Evolutionary conservation across 1,140 invertebrate species (phyloP).

Genomic region (Ditylenchus dipsaci): DNA sequence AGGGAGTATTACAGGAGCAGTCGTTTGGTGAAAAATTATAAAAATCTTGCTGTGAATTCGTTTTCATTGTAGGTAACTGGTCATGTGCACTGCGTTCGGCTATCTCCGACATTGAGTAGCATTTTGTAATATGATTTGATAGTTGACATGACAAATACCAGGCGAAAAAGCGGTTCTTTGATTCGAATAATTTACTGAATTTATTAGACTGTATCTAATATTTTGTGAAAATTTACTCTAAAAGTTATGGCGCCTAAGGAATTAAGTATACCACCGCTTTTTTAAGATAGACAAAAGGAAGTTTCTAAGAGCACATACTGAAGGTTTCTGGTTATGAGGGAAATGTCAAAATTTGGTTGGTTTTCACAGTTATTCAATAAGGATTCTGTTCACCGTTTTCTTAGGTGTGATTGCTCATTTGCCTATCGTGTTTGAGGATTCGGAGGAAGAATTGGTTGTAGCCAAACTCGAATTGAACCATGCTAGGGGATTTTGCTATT

Average conservation of each 20-base stretch:
- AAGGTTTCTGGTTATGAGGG: slow-evolving; percentile 82
- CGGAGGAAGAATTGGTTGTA: slow-evolving; percentile 72
- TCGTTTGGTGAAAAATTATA: slow-evolving; percentile 71
- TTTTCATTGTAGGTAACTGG: slow-evolving; percentile 71
- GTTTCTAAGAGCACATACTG: slow-evolving; percentile 76
- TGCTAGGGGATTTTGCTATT: slow-evolving; percentile 95
- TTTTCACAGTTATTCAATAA: neutral
- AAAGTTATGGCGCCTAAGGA: no score
- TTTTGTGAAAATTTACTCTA: no score
- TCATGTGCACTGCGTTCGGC: slow-evolving; percentile 73
- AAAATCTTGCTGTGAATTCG: no score
- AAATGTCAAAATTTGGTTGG: slow-evolving; percentile 89
- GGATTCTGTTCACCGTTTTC: no score
- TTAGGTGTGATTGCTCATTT: slow-evolving; percentile 74
- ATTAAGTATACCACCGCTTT: no score
- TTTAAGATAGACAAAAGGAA: slow-evolving; percentile 78
- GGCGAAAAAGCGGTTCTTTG: no score
- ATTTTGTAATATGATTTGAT: neutral
- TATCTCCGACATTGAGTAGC: neutral
- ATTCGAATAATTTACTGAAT: no score
- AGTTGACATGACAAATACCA: no score
- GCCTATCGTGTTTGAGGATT: slow-evolving; percentile 75
- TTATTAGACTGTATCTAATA: no score
- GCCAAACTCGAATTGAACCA: slow-evolving; percentile 95
- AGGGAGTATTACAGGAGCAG: slow-evolving; percentile 79